Conservation (phyloP, 2,113 vertebrate species). For the Peucedramus taeniatus region DNA sequence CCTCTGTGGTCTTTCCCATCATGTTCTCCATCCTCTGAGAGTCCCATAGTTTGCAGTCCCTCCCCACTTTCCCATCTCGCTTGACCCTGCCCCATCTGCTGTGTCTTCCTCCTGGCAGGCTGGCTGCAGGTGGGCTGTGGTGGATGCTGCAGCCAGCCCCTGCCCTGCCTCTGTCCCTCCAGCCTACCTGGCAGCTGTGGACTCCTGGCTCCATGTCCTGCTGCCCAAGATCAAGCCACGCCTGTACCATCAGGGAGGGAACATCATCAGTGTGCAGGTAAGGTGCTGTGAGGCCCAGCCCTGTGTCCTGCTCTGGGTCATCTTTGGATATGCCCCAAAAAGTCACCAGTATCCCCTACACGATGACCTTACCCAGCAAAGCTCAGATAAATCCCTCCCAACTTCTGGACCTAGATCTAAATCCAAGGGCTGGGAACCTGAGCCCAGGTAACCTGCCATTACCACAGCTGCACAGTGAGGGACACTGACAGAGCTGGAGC, state of each 20-base stretch:
- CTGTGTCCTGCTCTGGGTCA: not conserved
- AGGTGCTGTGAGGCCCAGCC: not conserved
- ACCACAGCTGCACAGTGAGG: not conserved
- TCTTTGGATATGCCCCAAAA: not conserved
- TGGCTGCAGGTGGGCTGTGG: not conserved
- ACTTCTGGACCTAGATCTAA: not conserved
- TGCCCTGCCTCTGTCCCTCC: not conserved
- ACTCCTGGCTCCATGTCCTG: slow-evolving; percentile 86
- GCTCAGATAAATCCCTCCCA: not conserved
- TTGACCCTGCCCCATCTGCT: not conserved
- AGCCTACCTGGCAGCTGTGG: slow-evolving; percentile 88
- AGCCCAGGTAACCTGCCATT: not conserved
- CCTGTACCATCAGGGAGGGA: slow-evolving; percentile 89
- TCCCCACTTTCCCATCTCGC: rapidly evolving
- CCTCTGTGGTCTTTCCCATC: not conserved
- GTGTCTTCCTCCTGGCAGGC: not conserved
- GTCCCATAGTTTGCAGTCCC: not conserved
- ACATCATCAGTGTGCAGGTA: slow-evolving; percentile 95
- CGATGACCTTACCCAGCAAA: not conserved
- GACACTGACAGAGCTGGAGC: not conserved
- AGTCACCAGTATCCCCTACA: not conserved
- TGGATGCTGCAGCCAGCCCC: not conserved
- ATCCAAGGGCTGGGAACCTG: not conserved
- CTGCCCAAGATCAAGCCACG: slow-evolving; percentile 85
- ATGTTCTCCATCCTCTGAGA: not conserved